Evolutionary conservation across 2,888 invertebrate genomes (phyloP), one percentile per base, ranked within the genome.

Genomic region (Cylindroiulus punctatus): DNA sequence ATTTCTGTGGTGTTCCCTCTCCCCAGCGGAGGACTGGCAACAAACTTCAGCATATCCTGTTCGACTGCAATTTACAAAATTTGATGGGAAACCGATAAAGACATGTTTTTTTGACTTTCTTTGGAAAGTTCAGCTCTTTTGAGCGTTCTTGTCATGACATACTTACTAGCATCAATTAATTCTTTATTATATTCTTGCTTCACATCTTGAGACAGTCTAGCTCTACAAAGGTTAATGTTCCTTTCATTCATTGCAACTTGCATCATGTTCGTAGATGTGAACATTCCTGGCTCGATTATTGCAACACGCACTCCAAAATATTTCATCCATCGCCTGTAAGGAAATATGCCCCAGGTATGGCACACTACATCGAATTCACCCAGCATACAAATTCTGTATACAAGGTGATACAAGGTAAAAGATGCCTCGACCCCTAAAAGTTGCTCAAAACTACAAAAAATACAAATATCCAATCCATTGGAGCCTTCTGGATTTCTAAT

Each of bases 281-380:
- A 82, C n/a, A 82, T 17, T 30, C 86, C 86, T 44, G 86, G 86
- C 30, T 86, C 86, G 40, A 86, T 81, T 14, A 86, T 40, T 12
- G 30, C 32, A 0, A 86, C 86, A 12, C 42, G 40, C 22, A 14
- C 82, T 82, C 44, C 82, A 26, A 82, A 86, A 19, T 26, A 17
- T 81, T 81, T 81, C 86, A 82, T 81, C 44, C 81, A 81, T 82
- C 86, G n/a, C 22, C 86, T 86, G 40, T n/a, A 83, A 81, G 0
- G 22, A 26, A 40, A 26, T 81, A 40, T 26, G 0, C 1, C 8
- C 1, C 8, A 44, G 12, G 2, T 36, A 36, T 36, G 7, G 7
- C 36, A 36, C 36, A 36, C 3, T 36, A 36, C 7, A 7, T 36
- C 36, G 2, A 36, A 36, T 36, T 4, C 2, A 36, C 36, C 7